Base-by-base conservation (phyloP, 1,140 invertebrate species). In the Atta colombica region DNA sequence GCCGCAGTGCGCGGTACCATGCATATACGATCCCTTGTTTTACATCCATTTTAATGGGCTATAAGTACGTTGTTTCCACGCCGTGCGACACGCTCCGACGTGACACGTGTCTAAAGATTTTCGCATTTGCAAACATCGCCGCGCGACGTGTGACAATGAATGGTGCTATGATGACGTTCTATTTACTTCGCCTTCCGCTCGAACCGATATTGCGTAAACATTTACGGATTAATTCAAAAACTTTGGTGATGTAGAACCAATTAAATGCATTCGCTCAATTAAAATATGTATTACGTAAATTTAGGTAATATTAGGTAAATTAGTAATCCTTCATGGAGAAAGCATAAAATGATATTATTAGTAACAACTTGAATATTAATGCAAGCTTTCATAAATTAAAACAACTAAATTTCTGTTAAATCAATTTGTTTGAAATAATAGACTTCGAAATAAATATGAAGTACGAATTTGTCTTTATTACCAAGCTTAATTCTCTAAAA, bases 1-100 rank as follows among this genome's bases (percentile, higher is more conserved):
- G 39, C 7, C 10, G 25, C 35, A 8, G 18, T 35, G 66, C 68
- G 25, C 45, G 39, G 45, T 75, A 39, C 75, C 69, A 75, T 82
- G 80, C 80, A 82, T 84, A 74, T 84, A 45, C 51, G 51, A 81
- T 82, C 55, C 18, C 53, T 82, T 74, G 69, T 75, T 84, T 84
- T 75, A 75, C 69, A 84, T 84, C 68, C 80, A 84, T 84, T 84
- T 84, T 84, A 84, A 84, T 84, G 69, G 69, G 39, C 69, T 31
- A 55, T 74, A 63, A 84, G 69, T 74, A 84, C 55, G 69, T 75
- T 84, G 69, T 84, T 84, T 74, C 69, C 69, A 84, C 80, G 55
- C 69, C 7, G 39, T n/a, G 58, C 39, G 16, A 51, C 69, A 51
- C 45, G 69, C 53, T 39, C 25, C 28, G 80, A 75, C 69, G 80